Percentiles rank a stretch among this genome's conserved stretches.
Evolutionary conservation across 2,888 invertebrate species (phyloP).

Genomic region (Globia sparganii): DNA sequence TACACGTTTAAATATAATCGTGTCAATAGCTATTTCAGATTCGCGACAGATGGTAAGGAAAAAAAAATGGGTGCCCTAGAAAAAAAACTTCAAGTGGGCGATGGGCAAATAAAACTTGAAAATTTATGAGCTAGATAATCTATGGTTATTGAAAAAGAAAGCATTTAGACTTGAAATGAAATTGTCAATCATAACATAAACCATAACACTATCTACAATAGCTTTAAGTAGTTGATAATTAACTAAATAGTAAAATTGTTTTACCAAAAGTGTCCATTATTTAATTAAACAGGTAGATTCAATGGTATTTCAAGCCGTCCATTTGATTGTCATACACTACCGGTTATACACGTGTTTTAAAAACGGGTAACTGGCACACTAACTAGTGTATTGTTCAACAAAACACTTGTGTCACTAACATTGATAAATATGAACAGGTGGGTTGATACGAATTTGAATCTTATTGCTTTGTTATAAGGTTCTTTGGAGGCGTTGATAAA

Average conservation of each 20-base stretch:
- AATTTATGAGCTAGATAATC: too few relatives aligned
- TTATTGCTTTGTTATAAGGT: constrained; percentile 40
- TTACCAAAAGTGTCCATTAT: not conserved
- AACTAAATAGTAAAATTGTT: not conserved
- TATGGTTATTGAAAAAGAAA: too few relatives aligned
- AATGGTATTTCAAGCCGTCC: constrained; percentile 41
- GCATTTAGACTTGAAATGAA: too few relatives aligned
- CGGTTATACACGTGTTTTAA: constrained; percentile 45
- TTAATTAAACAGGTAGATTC: constrained; percentile 9
- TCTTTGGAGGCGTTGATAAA: constrained; percentile 1
- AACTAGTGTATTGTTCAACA: constrained; percentile 64
- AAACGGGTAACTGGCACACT: constrained; percentile 65
- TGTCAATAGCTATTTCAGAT: not conserved
- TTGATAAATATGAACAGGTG: constrained; percentile 55
- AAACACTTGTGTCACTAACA: constrained; percentile 68
- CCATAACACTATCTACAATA: not conserved
- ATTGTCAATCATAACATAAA: not conserved
- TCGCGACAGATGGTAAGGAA: too few relatives aligned
- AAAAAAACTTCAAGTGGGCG: too few relatives aligned
- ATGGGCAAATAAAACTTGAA: too few relatives aligned
- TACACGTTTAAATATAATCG: not conserved
- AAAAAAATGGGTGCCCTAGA: too few relatives aligned
- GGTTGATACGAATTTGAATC: constrained; percentile 35
- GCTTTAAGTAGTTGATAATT: not conserved
- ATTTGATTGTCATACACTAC: constrained; percentile 47